These are phyloP conservation scores for Galaxias olidus DNA, from an alignment of 2,797 vertebrate species.

Conservation along the genomic window DNA sequence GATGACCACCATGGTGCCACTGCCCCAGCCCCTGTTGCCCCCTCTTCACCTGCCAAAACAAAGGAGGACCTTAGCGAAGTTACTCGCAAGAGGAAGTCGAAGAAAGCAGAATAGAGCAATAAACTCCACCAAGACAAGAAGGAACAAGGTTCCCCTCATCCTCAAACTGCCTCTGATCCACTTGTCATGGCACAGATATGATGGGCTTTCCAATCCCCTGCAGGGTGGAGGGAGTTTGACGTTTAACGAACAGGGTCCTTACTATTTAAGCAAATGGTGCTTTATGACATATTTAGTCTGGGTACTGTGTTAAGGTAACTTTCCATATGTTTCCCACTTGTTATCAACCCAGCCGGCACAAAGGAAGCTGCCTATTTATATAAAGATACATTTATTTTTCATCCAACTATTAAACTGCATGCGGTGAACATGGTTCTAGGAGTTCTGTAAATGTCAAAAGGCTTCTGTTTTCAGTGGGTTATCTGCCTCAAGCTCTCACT, in stretches of 20 bases:
- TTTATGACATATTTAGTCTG: slow-evolving; percentile 60
- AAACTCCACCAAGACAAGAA: background rate
- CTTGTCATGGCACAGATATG: slow-evolving; percentile 41
- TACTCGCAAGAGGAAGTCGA: slow-evolving; percentile 90
- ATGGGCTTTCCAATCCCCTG: slow-evolving; percentile 59
- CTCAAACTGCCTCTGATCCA: slow-evolving; percentile 31
- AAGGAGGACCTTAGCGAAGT: slow-evolving; percentile 95
- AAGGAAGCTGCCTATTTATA: slow-evolving; percentile 56
- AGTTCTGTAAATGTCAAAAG: slow-evolving; percentile 13
- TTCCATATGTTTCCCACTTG: slow-evolving; percentile 51
- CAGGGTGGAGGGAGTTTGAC: slow-evolving; percentile 57
- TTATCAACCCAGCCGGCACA: slow-evolving; percentile 47
- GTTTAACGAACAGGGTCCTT: slow-evolving; percentile 59
- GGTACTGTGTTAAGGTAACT: slow-evolving; percentile 72
- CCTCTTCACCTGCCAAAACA: slow-evolving; percentile 80
- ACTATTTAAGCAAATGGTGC: slow-evolving; percentile 65
- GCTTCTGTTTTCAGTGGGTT: slow-evolving; percentile 29
- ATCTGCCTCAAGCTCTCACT: slow-evolving; percentile 22
- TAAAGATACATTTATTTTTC: slow-evolving; percentile 41
- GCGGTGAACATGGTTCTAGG: slow-evolving; percentile 34
- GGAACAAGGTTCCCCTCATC: slow-evolving; percentile 17
- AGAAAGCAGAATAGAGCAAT: slow-evolving; percentile 88
- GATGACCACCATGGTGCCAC: slow-evolving; percentile 76
- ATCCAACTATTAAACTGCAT: slow-evolving; percentile 42
- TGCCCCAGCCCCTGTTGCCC: slow-evolving; percentile 42